Evolutionary conservation across 2,797 vertebrate species (phyloP).

Genomic region (Hephaestus fuliginosus): DNA sequence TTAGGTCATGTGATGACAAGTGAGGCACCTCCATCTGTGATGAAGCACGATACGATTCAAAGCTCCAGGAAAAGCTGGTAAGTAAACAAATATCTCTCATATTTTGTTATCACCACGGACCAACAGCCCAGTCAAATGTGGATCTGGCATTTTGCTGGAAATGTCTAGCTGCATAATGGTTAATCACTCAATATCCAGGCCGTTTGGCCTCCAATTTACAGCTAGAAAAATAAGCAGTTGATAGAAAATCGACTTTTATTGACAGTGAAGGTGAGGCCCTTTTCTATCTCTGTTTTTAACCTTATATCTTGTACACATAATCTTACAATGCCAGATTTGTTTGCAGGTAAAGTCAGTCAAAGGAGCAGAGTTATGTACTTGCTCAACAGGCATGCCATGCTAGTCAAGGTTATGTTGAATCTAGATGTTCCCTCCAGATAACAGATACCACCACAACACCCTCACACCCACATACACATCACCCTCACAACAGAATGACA

Average conservation of each 20-base stretch:
- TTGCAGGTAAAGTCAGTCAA: constrained; percentile 7
- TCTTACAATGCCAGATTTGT: constrained; percentile 5
- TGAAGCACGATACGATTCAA: neutral
- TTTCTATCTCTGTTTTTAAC: neutral
- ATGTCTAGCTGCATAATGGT: neutral
- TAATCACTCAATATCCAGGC: neutral
- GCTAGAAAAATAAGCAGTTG: neutral
- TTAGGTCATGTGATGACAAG: neutral
- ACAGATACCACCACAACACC: constrained; percentile 49
- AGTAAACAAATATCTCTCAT: neutral
- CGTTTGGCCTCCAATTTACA: neutral
- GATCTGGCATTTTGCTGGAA: constrained; percentile 7
- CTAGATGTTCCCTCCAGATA: constrained; percentile 69
- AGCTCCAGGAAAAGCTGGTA: neutral
- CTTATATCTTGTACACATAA: constrained; percentile 8
- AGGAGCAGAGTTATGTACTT: constrained; percentile 36
- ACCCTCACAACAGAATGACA: constrained; percentile 61
- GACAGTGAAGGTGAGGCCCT: neutral
- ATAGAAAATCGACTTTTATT: neutral
- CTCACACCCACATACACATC: constrained; percentile 61
- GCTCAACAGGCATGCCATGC: constrained; percentile 30
- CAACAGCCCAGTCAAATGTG: neutral
- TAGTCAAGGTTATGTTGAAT: constrained; percentile 66
- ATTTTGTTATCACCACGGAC: neutral
- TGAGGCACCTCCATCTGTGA: neutral